These are phyloP conservation scores for zebrafish (Danio rerio) DNA, from an alignment of 2,113 vertebrate species.

Conservation along the genomic window DNA sequence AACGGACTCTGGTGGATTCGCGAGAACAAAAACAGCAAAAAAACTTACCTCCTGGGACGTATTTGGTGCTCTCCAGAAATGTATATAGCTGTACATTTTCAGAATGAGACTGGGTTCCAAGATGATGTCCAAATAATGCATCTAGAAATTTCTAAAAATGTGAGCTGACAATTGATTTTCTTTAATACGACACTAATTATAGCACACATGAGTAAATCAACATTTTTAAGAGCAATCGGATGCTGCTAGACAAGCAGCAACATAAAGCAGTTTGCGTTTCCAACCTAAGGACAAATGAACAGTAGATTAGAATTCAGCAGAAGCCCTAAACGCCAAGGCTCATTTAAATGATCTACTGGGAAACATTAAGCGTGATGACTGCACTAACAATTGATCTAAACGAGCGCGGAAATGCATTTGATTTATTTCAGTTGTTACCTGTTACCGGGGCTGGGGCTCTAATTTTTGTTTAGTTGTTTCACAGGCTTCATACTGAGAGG, in stretches of 20 bases:
- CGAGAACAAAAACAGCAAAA: no score
- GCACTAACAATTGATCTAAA: conserved; percentile 59
- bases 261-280: conserved; percentile 51
- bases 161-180: conserved; percentile 36
- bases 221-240: conserved; percentile 47
- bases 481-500: conserved; percentile 41
- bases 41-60: no score
- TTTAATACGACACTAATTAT: conserved; percentile 56
- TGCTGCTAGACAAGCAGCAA: conserved; percentile 47
- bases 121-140: conserved; percentile 50
- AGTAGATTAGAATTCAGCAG: conserved; percentile 55
- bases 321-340: conserved; percentile 46
- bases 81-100: no score
- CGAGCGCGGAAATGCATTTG: conserved; percentile 57
- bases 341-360: conserved; percentile 60
- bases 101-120: no score
- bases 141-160: conserved; percentile 48
- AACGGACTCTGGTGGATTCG: no score
- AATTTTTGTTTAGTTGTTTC: conserved; percentile 63
- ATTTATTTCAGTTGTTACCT: conserved; percentile 59
- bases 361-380: conserved; percentile 58
- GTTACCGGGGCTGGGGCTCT: conserved; percentile 52
- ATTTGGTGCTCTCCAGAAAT: no score
- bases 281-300: conserved; percentile 53
- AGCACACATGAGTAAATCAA: conserved; percentile 40